These are phyloP conservation scores for Pangasianodon hypophthalmus DNA, from an alignment of 2,113 vertebrate genomes.

Conservation along the genomic window DNA sequence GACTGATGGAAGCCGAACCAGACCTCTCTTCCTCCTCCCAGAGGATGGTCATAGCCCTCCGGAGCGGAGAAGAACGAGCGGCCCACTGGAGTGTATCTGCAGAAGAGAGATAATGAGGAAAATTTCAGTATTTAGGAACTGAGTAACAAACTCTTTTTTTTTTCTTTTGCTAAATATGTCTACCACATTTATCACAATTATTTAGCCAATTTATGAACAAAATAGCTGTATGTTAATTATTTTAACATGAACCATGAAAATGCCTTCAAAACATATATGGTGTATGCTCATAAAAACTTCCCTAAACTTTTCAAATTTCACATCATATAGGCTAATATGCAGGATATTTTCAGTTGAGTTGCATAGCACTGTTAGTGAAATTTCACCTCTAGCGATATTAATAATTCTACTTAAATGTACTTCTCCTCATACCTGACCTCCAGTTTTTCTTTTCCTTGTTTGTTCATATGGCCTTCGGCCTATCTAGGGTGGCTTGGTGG, in stretches of 20 bases:
- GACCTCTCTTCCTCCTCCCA: conserved; percentile 96
- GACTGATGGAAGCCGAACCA: conserved; percentile 99
- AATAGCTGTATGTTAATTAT: neutral
- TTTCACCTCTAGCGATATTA: neutral
- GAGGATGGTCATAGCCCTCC: conserved; percentile 95
- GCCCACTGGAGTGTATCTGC: conserved; percentile 97
- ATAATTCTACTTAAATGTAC: neutral
- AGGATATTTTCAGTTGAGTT: neutral
- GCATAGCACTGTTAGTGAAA: neutral
- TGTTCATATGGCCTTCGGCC: neutral
- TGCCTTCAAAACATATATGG: neutral
- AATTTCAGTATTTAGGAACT: neutral
- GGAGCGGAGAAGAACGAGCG: conserved; percentile 98
- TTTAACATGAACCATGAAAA: neutral
- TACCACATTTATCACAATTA: neutral
- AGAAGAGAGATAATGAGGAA: conserved; percentile 4
- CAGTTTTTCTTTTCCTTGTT: neutral
- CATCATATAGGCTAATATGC: neutral
- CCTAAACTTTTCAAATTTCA: neutral
- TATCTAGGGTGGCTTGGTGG: neutral
- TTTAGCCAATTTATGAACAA: neutral
- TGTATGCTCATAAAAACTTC: neutral
- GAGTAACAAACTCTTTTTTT: neutral
- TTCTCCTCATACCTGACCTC: too few relatives aligned
- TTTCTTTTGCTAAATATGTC: too few relatives aligned